Evolutionary conservation across 2,888 invertebrate genomes (phyloP).

Genomic region (Sphecodes monilicornis): DNA sequence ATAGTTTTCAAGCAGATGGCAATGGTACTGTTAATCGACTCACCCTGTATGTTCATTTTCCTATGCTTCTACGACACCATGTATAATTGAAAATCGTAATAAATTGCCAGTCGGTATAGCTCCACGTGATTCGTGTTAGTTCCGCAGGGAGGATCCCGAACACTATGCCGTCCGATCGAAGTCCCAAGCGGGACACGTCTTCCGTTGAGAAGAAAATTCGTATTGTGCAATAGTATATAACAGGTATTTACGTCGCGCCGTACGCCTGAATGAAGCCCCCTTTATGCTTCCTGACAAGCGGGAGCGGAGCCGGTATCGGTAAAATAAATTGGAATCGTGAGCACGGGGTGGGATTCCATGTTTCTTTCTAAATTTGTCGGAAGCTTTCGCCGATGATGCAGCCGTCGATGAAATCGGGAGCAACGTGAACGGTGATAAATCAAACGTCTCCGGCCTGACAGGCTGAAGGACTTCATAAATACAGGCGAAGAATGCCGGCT

Average conservation of each 20-base stretch:
- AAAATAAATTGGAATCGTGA: slow-evolving; percentile 51
- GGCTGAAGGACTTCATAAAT: slow-evolving; percentile 13
- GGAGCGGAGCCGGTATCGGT: slow-evolving; percentile 28
- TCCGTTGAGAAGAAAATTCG: slow-evolving; percentile 14
- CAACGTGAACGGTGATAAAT: slow-evolving; percentile 40
- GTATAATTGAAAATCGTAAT: slow-evolving; percentile 7
- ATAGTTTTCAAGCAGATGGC: too few relatives aligned
- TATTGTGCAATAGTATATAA: slow-evolving; percentile 33
- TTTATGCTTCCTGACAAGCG: slow-evolving; percentile 39
- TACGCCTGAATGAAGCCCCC: slow-evolving; percentile 11
- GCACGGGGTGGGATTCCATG: slow-evolving; percentile 14
- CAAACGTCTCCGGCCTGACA: slow-evolving; percentile 23
- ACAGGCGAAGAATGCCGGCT: neutral
- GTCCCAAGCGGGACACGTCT: slow-evolving; percentile 7
- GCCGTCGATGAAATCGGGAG: slow-evolving; percentile 33
- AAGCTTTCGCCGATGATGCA: slow-evolving; percentile 20
- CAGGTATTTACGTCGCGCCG: slow-evolving; percentile 41
- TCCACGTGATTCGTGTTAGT: neutral
- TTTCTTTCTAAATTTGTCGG: slow-evolving; percentile 52
- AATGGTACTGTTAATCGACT: too few relatives aligned
- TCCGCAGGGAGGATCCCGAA: neutral
- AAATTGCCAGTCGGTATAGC: slow-evolving; percentile 7
- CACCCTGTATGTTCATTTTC: neutral
- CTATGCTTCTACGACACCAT: neutral
- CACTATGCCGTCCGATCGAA: neutral